phyloP scores from a whole-genome alignment of 2,113 vertebrate genomes.

The Pycnonotus jocosus region DNA sequence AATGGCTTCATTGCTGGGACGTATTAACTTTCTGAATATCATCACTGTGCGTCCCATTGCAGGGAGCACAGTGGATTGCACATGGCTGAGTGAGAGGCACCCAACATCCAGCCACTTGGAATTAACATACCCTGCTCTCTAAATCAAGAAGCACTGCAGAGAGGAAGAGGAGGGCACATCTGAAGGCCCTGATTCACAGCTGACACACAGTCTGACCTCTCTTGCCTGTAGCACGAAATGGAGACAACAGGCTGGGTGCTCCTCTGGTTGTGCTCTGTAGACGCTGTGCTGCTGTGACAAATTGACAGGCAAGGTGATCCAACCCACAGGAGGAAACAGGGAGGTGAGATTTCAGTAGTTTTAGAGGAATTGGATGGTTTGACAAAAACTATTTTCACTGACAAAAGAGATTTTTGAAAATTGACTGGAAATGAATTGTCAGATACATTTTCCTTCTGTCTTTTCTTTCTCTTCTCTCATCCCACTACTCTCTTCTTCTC shows the following conservation, averaged over 20 bases:
- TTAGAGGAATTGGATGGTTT: neutral
- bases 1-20: neutral
- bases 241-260: neutral
- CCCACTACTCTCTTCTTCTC: neutral
- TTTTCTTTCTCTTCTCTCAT: neutral
- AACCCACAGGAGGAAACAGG: neutral
- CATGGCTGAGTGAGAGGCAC: neutral
- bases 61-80: neutral
- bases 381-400: neutral
- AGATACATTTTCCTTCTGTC: neutral
- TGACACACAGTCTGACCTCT: neutral
- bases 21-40: neutral
- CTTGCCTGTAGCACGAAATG: neutral
- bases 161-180: neutral
- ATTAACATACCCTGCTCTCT: neutral
- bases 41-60: neutral
- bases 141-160: neutral
- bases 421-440: neutral
- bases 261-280: neutral
- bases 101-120: neutral
- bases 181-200: neutral
- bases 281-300: neutral
- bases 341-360: neutral
- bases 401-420: neutral
- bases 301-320: neutral